Conservation (phyloP, 2,888 invertebrate genomes). For the Blera fallax region DNA sequence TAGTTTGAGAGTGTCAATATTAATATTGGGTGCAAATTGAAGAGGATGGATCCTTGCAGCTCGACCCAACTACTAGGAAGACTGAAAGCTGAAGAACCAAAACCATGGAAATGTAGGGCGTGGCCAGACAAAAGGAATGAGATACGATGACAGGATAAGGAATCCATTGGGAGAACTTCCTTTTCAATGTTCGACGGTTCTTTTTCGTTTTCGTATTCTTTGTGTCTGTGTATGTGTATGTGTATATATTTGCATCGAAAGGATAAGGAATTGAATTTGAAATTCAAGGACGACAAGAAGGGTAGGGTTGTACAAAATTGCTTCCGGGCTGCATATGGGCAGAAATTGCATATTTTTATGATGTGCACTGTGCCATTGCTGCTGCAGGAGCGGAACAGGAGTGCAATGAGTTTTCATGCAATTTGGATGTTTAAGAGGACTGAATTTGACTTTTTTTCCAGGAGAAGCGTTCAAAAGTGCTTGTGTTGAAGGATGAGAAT, state of each 20-base stretch:
- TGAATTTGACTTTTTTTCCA: conserved; percentile 8
- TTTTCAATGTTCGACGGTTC: conserved; percentile 39
- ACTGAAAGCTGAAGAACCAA: not conserved
- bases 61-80: not conserved
- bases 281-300: conserved; percentile 57
- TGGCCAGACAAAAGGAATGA: conserved; percentile 39
- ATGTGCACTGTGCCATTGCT: not conserved
- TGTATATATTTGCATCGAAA: conserved; percentile 1
- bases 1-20: conserved; percentile 70
- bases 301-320: conserved; percentile 31
- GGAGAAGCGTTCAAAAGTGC: not conserved
- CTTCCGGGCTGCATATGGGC: conserved; percentile 48
- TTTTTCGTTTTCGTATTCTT: not conserved
- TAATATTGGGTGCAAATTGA: conserved; percentile 71
- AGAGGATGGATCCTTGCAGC: conserved; percentile 56
- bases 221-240: not conserved
- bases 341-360: conserved; percentile 59
- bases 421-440: conserved; percentile 25
- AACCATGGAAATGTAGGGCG: conserved; percentile 53
- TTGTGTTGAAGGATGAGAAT: not conserved
- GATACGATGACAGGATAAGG: conserved; percentile 7
- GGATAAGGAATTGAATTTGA: conserved; percentile 48
- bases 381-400: not conserved
- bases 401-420: conserved; percentile 27
- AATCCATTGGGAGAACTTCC: conserved; percentile 32